Conservation (phyloP, 2,888 invertebrate genomes). For the Eudasyphora cyanicolor region DNA sequence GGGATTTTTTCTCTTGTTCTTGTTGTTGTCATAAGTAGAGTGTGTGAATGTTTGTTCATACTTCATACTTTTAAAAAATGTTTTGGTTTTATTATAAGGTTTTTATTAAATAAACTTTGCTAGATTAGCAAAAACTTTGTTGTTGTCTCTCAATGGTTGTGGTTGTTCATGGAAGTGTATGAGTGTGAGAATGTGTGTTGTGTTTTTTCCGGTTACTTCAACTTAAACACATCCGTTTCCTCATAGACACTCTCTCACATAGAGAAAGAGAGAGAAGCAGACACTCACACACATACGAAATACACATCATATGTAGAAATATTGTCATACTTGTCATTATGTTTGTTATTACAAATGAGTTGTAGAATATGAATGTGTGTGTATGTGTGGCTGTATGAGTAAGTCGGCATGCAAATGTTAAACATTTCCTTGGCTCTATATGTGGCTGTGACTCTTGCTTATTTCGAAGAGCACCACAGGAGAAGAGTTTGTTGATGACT, state of each 20-base stretch:
- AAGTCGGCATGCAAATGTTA: constrained; percentile 43
- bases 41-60: constrained; percentile 33
- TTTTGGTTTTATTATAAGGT: constrained; percentile 57
- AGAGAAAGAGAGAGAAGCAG: no score
- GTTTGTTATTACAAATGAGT: constrained; percentile 15
- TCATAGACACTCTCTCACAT: background rate
- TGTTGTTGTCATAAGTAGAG: no score
- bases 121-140: constrained; percentile 58
- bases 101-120: constrained; percentile 65
- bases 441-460: background rate
- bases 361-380: background rate
- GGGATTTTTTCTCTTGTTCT: background rate
- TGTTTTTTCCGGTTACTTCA: constrained; percentile 29
- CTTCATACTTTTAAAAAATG: constrained; percentile 1
- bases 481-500: constrained; percentile 44
- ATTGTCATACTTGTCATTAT: constrained; percentile 13
- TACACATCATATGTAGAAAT: background rate
- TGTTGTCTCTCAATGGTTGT: constrained; percentile 13
- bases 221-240: constrained; percentile 30
- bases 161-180: background rate
- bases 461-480: background rate
- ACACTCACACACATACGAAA: background rate
- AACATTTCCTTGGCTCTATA: constrained; percentile 37
- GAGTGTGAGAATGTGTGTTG: background rate
- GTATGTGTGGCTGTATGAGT: background rate